Evolutionary conservation across 2,888 invertebrate genomes (phyloP), one percentile per base, ranked within the genome.

Genomic region (Ophion costatus): DNA sequence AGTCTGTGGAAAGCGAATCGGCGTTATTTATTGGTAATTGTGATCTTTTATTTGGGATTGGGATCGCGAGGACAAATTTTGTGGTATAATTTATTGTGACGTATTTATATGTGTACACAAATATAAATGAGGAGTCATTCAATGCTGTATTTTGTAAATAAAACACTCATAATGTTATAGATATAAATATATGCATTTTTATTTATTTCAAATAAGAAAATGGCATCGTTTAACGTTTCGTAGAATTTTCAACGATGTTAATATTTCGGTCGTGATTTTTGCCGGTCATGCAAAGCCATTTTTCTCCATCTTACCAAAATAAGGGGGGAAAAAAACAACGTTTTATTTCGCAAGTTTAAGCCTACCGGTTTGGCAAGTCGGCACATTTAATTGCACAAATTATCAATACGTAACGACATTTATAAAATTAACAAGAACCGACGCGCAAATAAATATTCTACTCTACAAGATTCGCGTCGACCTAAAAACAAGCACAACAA

Each of bases 61-160:
- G 79, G 56, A 70, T 79, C 73, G 67, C 73, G 67, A 78, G 57
- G 71, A 83, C 22, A 45, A 80, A 80, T 81, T 81, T 64, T 67
- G 79, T 86, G 80, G 59, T 85, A 84, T 86, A 88, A 87, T 83
- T 88, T 87, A 89, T 86, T 89, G 90, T 88, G 89, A 88, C 88
- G 85, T 90, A 88, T 81, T 77, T 83, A 66, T 67, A 76, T 89
- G 88, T 81, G 85, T 88, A 89, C 88, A 87, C 88, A 86, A 86
- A 86, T 85, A 83, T 82, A 88, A 88, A 87, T 88, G 33, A 24
- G 45, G 81, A 85, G 86, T 71, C 83, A 83, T 84, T 74, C 85
- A 86, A 85, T 88, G 89, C 83, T 87, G 71, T 82, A 86, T 84
- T 84, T 82, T 89, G 87, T 88, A 88, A 90, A 88, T 88, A 89